Conservation (phyloP, 2,888 invertebrate genomes). For the Apotomis capreana region DNA sequence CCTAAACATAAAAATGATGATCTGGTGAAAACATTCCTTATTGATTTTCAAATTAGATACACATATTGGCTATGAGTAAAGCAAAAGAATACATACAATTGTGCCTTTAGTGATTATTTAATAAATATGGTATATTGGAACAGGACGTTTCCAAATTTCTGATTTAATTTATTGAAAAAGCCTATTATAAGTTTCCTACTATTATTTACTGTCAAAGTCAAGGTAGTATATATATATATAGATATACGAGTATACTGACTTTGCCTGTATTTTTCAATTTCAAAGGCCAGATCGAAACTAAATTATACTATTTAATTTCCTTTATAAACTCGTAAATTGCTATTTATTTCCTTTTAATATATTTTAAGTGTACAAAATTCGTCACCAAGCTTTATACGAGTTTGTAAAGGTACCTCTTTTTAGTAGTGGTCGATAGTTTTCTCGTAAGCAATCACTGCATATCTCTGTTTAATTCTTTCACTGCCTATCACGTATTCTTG, state of each 20-base stretch:
- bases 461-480: constrained; percentile 11
- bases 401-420: background rate
- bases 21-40: constrained; percentile 21
- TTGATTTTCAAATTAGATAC: background rate
- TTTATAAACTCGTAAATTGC: background rate
- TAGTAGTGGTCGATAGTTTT: background rate
- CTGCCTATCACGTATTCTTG: background rate
- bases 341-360: background rate
- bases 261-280: no score
- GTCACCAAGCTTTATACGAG: background rate
- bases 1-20: background rate
- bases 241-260: no score
- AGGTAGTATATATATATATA: no score
- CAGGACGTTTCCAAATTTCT: background rate
- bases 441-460: constrained; percentile 30
- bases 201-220: no score
- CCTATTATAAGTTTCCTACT: no score
- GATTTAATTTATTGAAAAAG: no score
- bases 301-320: no score
- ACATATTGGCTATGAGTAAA: background rate
- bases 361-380: no score
- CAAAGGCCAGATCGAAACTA: no score
- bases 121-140: background rate
- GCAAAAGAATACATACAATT: background rate
- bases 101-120: constrained; percentile 6